A percentile compares a stretch with the other conserved stretches of the same genome.
phyloP scores from a whole-genome alignment of 1,140 invertebrate genomes.

The Drosophila parabipectinata region DNA sequence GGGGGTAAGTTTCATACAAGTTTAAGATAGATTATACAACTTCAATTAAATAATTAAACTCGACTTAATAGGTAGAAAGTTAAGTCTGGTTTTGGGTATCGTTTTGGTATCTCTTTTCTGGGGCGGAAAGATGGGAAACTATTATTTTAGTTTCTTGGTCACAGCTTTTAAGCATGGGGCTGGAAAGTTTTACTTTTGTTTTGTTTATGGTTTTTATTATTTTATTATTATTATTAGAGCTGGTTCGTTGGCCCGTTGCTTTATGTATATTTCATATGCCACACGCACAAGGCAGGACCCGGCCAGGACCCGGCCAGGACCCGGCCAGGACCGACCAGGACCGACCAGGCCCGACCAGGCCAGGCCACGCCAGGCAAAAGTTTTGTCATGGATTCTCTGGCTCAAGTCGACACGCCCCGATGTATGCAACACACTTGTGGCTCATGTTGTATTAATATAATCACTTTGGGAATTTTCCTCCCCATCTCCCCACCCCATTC shows the following conservation, averaged over 20 bases:
- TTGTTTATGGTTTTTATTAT: slow-evolving; percentile 44
- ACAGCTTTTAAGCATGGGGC: slow-evolving; percentile 23
- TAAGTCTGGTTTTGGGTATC: neutral
- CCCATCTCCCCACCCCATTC: slow-evolving; percentile 4
- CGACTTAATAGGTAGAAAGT: neutral
- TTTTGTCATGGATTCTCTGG: slow-evolving; percentile 66
- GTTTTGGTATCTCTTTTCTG: slow-evolving; percentile 3
- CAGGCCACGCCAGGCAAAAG: slow-evolving; percentile 11
- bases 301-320: no score
- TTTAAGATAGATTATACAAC: neutral
- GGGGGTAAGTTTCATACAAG: slow-evolving; percentile 14
- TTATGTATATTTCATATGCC: slow-evolving; percentile 52
- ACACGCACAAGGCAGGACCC: neutral
- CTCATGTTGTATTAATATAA: slow-evolving; percentile 83
- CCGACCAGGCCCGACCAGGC: neutral
- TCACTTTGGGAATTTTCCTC: slow-evolving; percentile 75
- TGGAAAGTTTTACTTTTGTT: slow-evolving; percentile 25
- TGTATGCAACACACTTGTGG: slow-evolving; percentile 78
- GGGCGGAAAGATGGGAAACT: neutral
- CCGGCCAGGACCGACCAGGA: no score
- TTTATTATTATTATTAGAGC: slow-evolving; percentile 43
- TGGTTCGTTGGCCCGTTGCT: slow-evolving; percentile 36
- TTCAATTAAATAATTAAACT: neutral
- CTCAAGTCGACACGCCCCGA: slow-evolving; percentile 53
- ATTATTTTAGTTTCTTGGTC: slow-evolving; percentile 18